phyloP scores from a whole-genome alignment of 2,888 invertebrate species.

The Pristionchus japonicus region DNA sequence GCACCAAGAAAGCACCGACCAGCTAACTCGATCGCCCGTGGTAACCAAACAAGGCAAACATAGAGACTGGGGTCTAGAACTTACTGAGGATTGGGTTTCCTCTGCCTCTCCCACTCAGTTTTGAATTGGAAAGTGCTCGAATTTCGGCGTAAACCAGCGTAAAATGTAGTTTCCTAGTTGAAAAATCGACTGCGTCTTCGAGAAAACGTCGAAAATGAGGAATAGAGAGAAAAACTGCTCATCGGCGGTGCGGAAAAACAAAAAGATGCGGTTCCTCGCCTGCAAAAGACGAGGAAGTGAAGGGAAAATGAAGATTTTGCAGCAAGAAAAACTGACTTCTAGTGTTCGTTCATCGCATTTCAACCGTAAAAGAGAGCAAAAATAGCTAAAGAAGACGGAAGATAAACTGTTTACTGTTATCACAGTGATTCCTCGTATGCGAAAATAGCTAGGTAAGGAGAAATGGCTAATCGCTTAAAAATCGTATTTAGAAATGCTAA shows the following conservation, averaged over 20 bases:
- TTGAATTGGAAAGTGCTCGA: neutral
- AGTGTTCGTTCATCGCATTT: too few relatives aligned
- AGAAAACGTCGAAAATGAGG: neutral
- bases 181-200: neutral
- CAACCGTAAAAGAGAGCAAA: too few relatives aligned
- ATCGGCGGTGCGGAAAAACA: neutral
- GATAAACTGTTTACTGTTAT: too few relatives aligned
- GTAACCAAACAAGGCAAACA: neutral
- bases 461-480: too few relatives aligned
- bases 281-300: too few relatives aligned
- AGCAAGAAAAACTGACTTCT: too few relatives aligned
- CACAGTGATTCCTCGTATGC: too few relatives aligned
- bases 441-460: too few relatives aligned
- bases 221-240: neutral
- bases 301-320: too few relatives aligned
- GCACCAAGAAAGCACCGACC: neutral
- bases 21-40: neutral
- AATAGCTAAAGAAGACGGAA: too few relatives aligned
- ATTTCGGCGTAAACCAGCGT: neutral
- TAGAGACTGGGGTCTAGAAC: neutral
- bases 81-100: neutral
- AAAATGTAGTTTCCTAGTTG: neutral
- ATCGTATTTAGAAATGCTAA: too few relatives aligned
- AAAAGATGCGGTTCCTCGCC: neutral
- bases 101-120: neutral